Base-by-base conservation (phyloP, 2,797 vertebrate species). In the Molossus alvarezi region DNA sequence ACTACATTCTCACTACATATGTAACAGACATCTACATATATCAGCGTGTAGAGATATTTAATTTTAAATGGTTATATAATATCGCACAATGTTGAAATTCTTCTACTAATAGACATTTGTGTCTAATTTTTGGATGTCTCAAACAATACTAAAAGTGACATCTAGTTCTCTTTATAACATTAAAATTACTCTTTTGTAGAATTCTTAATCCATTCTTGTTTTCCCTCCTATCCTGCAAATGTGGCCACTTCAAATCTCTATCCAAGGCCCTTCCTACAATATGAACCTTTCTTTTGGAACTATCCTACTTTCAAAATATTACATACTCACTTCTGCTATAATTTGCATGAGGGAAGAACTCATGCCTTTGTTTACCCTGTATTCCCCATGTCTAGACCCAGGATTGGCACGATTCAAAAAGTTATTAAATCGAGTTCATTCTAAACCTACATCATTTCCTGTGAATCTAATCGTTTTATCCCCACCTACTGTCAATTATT, bases 81-180 rank as follows among this genome's bases (percentile, higher is more conserved):
- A 69, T 64, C 73, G 88, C 71, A 82, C 6, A 85, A 37, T 80
- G 90, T 91, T 93, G 60, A 96, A 80, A 76, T 92, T 93, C 7
- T 83, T 17, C 11, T 73, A 60, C 23, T 67, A 94, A 62, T 9
- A 21, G 18, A 72, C 29, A 90, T 84, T 93, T 92, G 27, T 69
- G 91, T 88, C 41, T n/a, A 29, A 51, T 51, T 37, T 79, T 73
- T 85, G 64, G 72, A 48, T 37, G 33, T 88, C 95, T 80, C 55
- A 93, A 84, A 69, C 23, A 93, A 84, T 62, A 81, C 20, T 84
- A 45, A 92, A 84, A 92, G 51, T 14, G 13, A 91, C 12, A 76
- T 27, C 21, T 79, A 64, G 27, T 83, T 82, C n/a, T 93, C 79
- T 62, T 57, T 14, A n/a, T 75, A 83, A 77, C 9, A 80, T 65